Evolutionary conservation across 1,140 invertebrate genomes (phyloP), one percentile per base, ranked within the genome.

Genomic region (Oreohelix idahoensis): DNA sequence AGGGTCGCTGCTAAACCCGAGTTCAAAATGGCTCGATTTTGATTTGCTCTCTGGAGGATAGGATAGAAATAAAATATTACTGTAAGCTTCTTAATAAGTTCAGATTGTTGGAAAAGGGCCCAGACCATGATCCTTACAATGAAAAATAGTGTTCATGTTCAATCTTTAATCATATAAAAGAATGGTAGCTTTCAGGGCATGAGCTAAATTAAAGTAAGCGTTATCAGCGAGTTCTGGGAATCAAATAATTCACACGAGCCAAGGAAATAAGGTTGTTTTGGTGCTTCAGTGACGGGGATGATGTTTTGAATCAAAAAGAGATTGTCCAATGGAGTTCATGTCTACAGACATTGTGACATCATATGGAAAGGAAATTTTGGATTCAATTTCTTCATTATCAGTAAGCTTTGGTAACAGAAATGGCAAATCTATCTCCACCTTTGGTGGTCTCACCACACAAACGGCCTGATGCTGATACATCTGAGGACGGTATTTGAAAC

Each of bases 401-500:
- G 35, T 38, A 70, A 70, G 69, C n/a, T 73, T 39, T 42, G 71
- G 39, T 2, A 29, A 10, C 11, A 15, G 5, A 53, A 45, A 51
- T 11, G 74, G 17, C 29, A 76, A 20, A 76, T 76, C 74, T 15
- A 53, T 53, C 2, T 53, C 74, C 29, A 76, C 2, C 51, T 66
- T 79, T 0, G 32, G 32, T 35, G 51, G 51, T 39, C 58, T 35
- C 0, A 23, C 51, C n/a, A 79, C 11, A 70, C 80, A 82, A 36
- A 73, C 49, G 20, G 49, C 17, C 42, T 81, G 79, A 81, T 81
- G 79, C 69, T 81, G 79, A 70, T 85, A 85, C 32, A 85, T 78
- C 20, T 81, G 78, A 26, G 84, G 79, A 42, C 78, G 79, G 63
- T 85, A 85, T 36, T 85, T 85, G 63, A 85, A 85, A 77, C 36